These are phyloP conservation scores for Latrodectus hesperus DNA, from an alignment of 2,888 invertebrate species.

Conservation along the genomic window DNA sequence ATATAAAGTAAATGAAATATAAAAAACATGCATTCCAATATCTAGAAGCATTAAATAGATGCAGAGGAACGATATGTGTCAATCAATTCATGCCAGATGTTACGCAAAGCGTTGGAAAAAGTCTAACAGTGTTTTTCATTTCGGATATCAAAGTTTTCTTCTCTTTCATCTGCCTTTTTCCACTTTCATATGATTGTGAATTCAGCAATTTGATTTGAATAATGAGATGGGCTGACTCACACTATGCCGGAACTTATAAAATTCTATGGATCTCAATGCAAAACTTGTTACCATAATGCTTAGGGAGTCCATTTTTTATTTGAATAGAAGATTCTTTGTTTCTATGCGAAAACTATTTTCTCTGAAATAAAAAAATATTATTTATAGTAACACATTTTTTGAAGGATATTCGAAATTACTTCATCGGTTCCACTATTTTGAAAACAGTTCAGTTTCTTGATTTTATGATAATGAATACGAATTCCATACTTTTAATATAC, in stretches of 20 bases:
- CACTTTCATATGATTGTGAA: slow-evolving; percentile 7
- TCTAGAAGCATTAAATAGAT: slow-evolving; percentile 45
- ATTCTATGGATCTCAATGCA: not conserved
- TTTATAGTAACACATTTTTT: not conserved
- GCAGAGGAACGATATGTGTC: slow-evolving; percentile 50
- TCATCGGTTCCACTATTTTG: not conserved
- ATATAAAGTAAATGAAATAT: slow-evolving; percentile 48
- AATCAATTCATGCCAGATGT: slow-evolving; percentile 56
- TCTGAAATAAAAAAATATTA: not conserved
- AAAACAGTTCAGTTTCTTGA: not conserved
- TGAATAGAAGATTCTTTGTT: slow-evolving; percentile 8
- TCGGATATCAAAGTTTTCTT: not conserved
- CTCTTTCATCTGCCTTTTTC: not conserved
- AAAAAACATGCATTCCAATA: slow-evolving; percentile 53
- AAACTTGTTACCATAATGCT: not conserved
- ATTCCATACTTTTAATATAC: no score
- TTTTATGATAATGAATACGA: no score
- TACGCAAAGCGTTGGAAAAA: slow-evolving; percentile 19
- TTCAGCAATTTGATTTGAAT: slow-evolving; percentile 10
- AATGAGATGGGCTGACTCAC: not conserved
- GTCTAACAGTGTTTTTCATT: slow-evolving; percentile 24
- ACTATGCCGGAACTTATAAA: not conserved
- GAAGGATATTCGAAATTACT: not conserved
- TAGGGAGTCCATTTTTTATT: not conserved
- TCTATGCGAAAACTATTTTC: not conserved